Conservation (phyloP, 37 sponge, comb jelly and placozoan genomes). For the Theonella swinhoei region DNA sequence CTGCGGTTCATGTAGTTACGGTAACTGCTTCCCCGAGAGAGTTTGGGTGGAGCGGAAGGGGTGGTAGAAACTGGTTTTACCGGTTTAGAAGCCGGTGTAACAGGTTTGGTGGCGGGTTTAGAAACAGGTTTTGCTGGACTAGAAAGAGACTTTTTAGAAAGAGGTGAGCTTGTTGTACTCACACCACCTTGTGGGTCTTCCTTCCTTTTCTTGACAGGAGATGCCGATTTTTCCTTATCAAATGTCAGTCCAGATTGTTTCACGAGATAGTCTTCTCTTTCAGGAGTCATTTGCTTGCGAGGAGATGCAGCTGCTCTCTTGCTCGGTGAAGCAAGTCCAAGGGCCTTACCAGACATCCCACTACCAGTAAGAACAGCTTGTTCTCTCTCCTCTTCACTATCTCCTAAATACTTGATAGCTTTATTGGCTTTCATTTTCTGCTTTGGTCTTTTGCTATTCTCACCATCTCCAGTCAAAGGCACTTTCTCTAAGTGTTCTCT, state of each 20-base stretch:
- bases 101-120: neutral
- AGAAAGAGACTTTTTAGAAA: neutral
- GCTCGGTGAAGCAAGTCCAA: neutral
- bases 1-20: constrained; percentile 57
- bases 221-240: neutral
- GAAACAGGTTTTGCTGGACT: neutral
- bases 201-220: neutral
- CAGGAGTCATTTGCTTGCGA: neutral
- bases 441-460: neutral
- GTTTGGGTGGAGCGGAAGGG: neutral
- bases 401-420: constrained; percentile 16
- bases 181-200: neutral
- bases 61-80: neutral
- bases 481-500: neutral
- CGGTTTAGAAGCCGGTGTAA: neutral
- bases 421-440: neutral
- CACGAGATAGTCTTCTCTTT: neutral
- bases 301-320: neutral
- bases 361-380: neutral
- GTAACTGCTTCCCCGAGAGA: constrained; percentile 44
- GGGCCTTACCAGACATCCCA: neutral
- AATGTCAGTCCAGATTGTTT: neutral
- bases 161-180: neutral
- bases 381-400: constrained; percentile 4
- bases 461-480: neutral